Evolutionary conservation across 2,888 invertebrate species (phyloP).

Genomic region (Eupithecia exiguata): DNA sequence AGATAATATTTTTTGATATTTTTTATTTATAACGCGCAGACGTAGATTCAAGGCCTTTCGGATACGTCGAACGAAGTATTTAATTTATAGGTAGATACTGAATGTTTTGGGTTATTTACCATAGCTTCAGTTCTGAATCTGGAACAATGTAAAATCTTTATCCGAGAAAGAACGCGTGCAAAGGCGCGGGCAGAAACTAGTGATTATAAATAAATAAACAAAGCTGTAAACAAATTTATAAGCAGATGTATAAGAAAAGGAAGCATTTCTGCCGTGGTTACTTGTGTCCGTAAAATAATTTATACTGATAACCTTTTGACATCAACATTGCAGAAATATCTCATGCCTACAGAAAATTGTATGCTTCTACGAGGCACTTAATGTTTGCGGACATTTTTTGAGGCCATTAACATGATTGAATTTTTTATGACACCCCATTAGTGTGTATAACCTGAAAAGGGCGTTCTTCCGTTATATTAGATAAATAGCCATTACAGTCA

Average conservation of each 20-base stretch:
- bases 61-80: too few species aligned
- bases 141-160: background rate
- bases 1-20: too few species aligned
- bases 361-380: background rate
- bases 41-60: too few species aligned
- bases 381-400: background rate
- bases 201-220: background rate
- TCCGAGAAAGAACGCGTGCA: background rate
- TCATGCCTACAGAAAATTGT: background rate
- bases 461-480: background rate
- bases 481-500: background rate
- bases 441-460: background rate
- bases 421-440: background rate
- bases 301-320: constrained; percentile 3
- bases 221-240: background rate
- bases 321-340: background rate
- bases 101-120: background rate
- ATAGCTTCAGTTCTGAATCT: background rate
- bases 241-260: background rate
- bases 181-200: background rate
- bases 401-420: background rate
- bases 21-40: too few species aligned
- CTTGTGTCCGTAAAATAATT: background rate
- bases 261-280: constrained; percentile 5
- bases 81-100: too few species aligned